Evolutionary conservation across 2,113 vertebrate genomes (phyloP), one percentile per base, ranked within the genome.

Genomic region (Scolopax mira): DNA sequence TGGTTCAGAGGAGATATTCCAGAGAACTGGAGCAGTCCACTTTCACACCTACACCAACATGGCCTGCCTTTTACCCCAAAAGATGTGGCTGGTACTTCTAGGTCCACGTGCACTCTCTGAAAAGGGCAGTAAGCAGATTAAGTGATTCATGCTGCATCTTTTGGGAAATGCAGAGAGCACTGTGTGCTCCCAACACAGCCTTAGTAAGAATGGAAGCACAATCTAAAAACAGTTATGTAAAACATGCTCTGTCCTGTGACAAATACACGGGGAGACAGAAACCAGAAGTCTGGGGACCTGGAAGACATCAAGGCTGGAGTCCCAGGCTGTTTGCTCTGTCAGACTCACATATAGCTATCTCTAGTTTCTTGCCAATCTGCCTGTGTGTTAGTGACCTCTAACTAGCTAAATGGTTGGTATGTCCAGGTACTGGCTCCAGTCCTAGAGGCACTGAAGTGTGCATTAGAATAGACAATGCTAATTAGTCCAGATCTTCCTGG

Each of bases 221-320:
- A 17, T 57, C 75, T 49, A 77, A 84, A 81, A 77, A 65, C 27
- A 78, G 30, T 81, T 86, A 70, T 3, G 51, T 90, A 79, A 92
- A 94, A 89, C 33, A 52, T 8, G 13, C 10, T 88, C 67, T 94
- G 66, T 74, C 51, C 72, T 71, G 25, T 55, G 71, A 83, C 41
- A 85, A 75, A 89, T 52, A 73, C 30, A 83, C 7, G 17, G 70
- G 42, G 89, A 88, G 61, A 60, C 37, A 95, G 28, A 88, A 94
- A 89, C 10, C 25, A 93, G 83, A 94, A 81, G 13, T n/a, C 41
- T 51, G 65, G 49, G 69, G 79, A 86, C 73, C 87, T 94, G 96
- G 87, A 86, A 93, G 65, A 74, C 23, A 61, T 95, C 86, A 94
- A 71, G 33, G 57, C 51, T 93, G 48, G 60, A 84, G 69, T 82